Conservation (phyloP, 2,797 vertebrate species). For the Sebastes variabilis region DNA sequence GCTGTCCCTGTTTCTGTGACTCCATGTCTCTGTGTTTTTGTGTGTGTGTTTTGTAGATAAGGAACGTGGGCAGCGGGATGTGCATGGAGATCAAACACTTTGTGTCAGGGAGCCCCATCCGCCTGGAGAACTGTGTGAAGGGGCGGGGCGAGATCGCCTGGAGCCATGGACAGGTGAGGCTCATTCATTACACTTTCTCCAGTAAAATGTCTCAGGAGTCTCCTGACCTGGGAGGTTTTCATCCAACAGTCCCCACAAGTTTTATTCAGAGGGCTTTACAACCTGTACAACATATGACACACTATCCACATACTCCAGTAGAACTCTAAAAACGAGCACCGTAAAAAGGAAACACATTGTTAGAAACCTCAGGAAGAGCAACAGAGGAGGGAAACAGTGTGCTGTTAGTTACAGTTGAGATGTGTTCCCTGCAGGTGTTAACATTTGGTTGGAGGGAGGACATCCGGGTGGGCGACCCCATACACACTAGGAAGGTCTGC, state of each 20-base stretch:
- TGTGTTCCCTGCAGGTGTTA: slow-evolving; percentile 75
- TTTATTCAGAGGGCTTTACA: not conserved
- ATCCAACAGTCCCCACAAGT: not conserved
- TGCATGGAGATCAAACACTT: slow-evolving; percentile 92
- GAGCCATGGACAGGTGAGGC: slow-evolving; percentile 90
- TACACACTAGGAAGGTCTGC: slow-evolving; percentile 94
- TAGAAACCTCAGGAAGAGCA: not conserved
- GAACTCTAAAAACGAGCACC: not conserved
- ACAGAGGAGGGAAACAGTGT: not conserved
- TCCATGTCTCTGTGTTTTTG: not conserved
- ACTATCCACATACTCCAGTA: not conserved
- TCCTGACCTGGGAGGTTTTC: not conserved
- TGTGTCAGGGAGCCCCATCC: slow-evolving; percentile 86
- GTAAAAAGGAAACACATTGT: rapidly evolving
- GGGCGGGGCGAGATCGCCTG: slow-evolving; percentile 87
- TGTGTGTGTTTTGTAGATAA: slow-evolving; percentile 80
- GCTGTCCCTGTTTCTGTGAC: not conserved
- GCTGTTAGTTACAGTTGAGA: not conserved
- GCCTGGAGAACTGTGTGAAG: slow-evolving; percentile 88
- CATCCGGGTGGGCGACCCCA: slow-evolving; percentile 91
- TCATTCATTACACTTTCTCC: not conserved
- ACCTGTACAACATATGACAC: not conserved
- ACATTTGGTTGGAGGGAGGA: slow-evolving; percentile 96
- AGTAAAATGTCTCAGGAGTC: not conserved
- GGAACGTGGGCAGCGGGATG: slow-evolving; percentile 85